Base-by-base conservation (phyloP, 64 coral and sea anemone species). In the Stylophora pistillata region DNA sequence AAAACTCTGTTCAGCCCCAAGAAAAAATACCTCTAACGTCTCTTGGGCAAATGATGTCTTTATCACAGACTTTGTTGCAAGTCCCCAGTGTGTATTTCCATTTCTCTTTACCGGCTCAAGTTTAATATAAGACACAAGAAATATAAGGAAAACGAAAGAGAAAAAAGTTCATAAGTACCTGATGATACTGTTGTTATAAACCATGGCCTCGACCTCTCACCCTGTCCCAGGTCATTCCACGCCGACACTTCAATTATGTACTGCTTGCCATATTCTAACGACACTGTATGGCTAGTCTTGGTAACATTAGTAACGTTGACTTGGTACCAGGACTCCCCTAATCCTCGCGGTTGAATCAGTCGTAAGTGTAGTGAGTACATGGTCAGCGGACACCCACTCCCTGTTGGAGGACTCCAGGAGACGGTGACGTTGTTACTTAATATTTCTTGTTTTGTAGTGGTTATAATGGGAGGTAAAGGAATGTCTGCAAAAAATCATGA, bases 201-300 rank as follows among this genome's bases (percentile, higher is more conserved):
- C 73, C 73, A 76, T 41, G 32, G 6, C 53, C 32, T 76, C 32
- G 73, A 76, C 18, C 37, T 76, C 18, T 4, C 37, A 21, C 73
- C 53, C 37, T 76, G 30, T 76, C 73, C 73, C 73, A 76, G 15
- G 33, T 76, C 73, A 76, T 76, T 76, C 73, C 33, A 76, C 33
- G 73, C 73, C 31, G 73, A 76, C 34, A 76, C 53, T 76, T 76
- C 73, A 16, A 76, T 76, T 23, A 17, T 53, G 73, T 76, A 54
- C 4, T 76, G 73, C 37, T 14, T 76, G 15, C 10, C 73, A 2
- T 37, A 76, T 52, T 17, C 17, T 54, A 76, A 76, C 30, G 33
- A 1, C 20, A 76, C 30, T 53, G 32, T 23, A 52, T 53, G 53
- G 33, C 23, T 33, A 0, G 73, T 76, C 31, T 32, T 21, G 5